A percentile compares a stretch with the other conserved stretches of the same genome.
phyloP scores from a whole-genome alignment of 2,113 vertebrate genomes.

The Mormoops blainvillei region DNA sequence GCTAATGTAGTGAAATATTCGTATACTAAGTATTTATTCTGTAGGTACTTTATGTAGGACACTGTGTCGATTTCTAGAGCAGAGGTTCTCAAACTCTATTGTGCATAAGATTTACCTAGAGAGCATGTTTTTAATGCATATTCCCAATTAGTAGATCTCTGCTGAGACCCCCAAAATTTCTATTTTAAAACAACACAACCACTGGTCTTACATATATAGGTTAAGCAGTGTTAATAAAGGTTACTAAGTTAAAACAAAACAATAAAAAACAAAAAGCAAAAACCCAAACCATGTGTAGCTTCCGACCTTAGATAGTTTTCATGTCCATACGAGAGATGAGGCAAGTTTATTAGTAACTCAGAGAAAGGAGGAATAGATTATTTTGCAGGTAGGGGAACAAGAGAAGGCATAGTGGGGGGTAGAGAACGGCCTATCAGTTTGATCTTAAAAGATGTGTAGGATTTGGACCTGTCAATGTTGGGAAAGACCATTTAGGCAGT shows the following conservation, averaged over 20 bases:
- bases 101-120: background rate
- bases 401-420: background rate
- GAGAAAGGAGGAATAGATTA: background rate
- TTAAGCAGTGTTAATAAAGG: background rate
- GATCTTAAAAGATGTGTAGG: background rate
- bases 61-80: background rate
- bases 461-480: background rate
- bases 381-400: background rate
- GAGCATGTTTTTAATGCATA: background rate
- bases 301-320: background rate
- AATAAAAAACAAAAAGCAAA: background rate
- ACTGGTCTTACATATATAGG: background rate
- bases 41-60: background rate
- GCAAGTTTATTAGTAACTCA: background rate
- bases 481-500: background rate
- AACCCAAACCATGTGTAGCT: background rate
- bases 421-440: background rate
- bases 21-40: background rate
- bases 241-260: background rate
- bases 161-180: background rate
- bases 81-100: background rate
- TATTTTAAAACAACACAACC: background rate
- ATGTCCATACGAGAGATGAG: background rate
- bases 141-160: background rate
- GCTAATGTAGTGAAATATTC: background rate